Evolutionary conservation across 2,888 invertebrate species (phyloP), one percentile per base, ranked within the genome.

Genomic region (Andrena trimmerana): DNA sequence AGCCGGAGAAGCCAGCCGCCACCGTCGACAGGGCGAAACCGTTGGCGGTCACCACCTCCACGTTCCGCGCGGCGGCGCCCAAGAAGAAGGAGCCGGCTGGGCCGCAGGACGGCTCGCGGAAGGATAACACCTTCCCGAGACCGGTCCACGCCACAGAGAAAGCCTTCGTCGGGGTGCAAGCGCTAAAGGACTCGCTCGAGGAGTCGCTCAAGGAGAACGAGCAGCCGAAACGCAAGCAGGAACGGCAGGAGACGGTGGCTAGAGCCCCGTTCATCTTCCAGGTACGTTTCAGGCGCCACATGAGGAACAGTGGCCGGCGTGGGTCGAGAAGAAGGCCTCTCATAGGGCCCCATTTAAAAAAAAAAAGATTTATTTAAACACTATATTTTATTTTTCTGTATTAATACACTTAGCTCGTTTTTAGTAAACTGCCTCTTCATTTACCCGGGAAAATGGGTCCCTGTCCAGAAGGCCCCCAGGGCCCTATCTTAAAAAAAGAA

Each of bases 1-100:
- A 8, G 0, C 3, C 2, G 5, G 10, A 20, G n/a, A 8, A 7
- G 10, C 27, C 31, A 8, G 13, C 50, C 2, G n/a, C 8, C 8
- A 24, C 67, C 42, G 72, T 80, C 27, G 81, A 87, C 20, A 74
- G 74, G 4, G 66, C 50, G 20, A 88, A 90, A 70, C 94, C 94
- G 20, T 83, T 90, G 74, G 74, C 93, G 8, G 94, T 94, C 2
- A 94, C 94, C n/a, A 92, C 94, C 6, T 93, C 94, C 79, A 88
- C 94, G 52, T 94, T 94, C 89, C 89, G 80, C 24, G 13, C 75
- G 16, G 67, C 81, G 73, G 80, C 59, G 5, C 74, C 80, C 20
- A 76, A 77, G 20, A 27, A 42, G 65, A 63, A 50, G 69, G 81
- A 79, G n/a, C 36, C 75, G 62, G 16, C 16, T 1, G 62, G 24